Evolutionary conservation across 2,113 vertebrate genomes (phyloP).

Genomic region (Melospiza georgiana): DNA sequence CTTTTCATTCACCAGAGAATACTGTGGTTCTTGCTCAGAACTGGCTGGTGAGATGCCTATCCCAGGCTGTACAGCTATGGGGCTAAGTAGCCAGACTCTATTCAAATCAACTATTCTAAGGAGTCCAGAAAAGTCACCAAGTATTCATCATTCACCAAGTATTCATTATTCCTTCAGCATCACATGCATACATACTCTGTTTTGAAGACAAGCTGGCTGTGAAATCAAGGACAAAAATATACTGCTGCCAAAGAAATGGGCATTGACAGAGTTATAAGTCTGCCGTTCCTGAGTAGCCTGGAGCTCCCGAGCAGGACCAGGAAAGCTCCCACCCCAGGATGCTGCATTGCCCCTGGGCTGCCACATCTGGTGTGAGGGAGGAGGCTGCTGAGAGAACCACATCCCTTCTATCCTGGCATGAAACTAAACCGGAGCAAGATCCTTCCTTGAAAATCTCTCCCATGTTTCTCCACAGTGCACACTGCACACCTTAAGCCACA

Average conservation of each 20-base stretch:
- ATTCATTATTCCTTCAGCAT: not conserved
- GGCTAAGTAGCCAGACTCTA: not conserved
- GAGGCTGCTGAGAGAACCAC: not conserved
- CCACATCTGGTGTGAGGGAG: accelerated
- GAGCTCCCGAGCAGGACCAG: not conserved
- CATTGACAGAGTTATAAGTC: not conserved
- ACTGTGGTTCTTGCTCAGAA: not conserved
- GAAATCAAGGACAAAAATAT: not conserved
- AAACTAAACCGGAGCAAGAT: not conserved
- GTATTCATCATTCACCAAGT: not conserved
- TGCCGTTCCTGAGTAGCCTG: not conserved
- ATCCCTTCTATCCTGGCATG: not conserved
- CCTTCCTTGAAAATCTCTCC: not conserved
- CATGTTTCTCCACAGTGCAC: not conserved
- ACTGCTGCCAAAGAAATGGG: not conserved
- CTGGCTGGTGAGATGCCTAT: not conserved
- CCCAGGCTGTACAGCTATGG: not conserved
- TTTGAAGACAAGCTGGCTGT: not conserved
- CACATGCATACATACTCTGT: not conserved
- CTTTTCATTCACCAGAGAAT: not conserved
- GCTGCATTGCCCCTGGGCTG: not conserved
- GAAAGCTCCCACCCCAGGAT: not conserved
- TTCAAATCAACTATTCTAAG: not conserved
- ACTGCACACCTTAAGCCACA: not conserved
- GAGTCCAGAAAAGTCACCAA: not conserved